Evolutionary conservation across 2,113 vertebrate species (phyloP).

Genomic region (mouse (Mus musculus)): GRCm39 chr8:46502001-46502500

Average conservation of each 20-base stretch:
- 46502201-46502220: no score
- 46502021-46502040: neutral
- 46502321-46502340: neutral
- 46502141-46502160: neutral
- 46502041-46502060: neutral
- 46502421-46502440: slow-evolving; percentile 96
- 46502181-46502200: slow-evolving; percentile 7
- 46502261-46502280: fast-evolving
- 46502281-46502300: neutral
- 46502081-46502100: slow-evolving; percentile 16
- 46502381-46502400: neutral
- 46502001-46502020: neutral
- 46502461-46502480: slow-evolving; percentile 96
- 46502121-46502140: slow-evolving; percentile 7
- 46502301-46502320: neutral
- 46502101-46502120: slow-evolving; percentile 33
- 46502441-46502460: slow-evolving; percentile 99
- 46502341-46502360: neutral
- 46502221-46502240: neutral
- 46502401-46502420: slow-evolving; percentile 93
- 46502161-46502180: neutral
- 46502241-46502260: neutral
- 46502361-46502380: neutral
- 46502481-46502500: slow-evolving; percentile 96
- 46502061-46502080: neutral